These are phyloP conservation scores for Mohoua ochrocephala DNA, from an alignment of 2,113 vertebrate species.

Conservation along the genomic window DNA sequence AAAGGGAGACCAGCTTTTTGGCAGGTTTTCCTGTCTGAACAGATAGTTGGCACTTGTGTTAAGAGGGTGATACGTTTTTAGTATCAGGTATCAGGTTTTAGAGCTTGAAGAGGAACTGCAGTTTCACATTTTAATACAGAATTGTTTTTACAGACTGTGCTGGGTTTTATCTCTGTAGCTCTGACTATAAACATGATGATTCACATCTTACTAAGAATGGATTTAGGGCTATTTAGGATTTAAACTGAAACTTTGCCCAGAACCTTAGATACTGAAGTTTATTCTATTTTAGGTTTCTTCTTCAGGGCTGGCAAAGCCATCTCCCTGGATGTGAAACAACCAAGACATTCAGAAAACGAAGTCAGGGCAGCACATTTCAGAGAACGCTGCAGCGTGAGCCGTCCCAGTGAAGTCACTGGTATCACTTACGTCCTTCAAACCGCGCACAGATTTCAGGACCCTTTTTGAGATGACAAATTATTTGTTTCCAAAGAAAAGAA, in stretches of 20 bases:
- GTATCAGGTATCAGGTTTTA: not conserved
- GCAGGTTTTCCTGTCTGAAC: not conserved
- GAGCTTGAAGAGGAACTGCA: not conserved
- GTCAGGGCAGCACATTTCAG: not conserved
- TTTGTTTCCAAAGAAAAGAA: not conserved
- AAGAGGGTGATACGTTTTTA: not conserved
- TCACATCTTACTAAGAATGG: not conserved
- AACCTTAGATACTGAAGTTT: not conserved
- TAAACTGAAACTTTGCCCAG: constrained; percentile 19
- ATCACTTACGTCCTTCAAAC: not conserved
- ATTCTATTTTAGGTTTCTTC: not conserved
- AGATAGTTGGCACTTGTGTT: not conserved
- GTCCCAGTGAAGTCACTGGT: not conserved
- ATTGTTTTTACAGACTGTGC: constrained; percentile 21
- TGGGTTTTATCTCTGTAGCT: constrained; percentile 2
- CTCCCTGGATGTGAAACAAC: not conserved
- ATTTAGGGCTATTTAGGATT: constrained; percentile 27
- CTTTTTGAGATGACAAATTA: not conserved
- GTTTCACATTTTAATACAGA: not conserved
- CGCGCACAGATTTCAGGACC: not conserved
- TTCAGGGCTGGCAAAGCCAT: not conserved
- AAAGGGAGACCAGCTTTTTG: not conserved
- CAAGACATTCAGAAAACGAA: not conserved
- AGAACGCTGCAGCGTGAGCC: not conserved
- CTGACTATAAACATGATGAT: constrained; percentile 41